Evolutionary conservation across 2,797 vertebrate genomes (phyloP).

Genomic region (Artibeus jamaicensis): DNA sequence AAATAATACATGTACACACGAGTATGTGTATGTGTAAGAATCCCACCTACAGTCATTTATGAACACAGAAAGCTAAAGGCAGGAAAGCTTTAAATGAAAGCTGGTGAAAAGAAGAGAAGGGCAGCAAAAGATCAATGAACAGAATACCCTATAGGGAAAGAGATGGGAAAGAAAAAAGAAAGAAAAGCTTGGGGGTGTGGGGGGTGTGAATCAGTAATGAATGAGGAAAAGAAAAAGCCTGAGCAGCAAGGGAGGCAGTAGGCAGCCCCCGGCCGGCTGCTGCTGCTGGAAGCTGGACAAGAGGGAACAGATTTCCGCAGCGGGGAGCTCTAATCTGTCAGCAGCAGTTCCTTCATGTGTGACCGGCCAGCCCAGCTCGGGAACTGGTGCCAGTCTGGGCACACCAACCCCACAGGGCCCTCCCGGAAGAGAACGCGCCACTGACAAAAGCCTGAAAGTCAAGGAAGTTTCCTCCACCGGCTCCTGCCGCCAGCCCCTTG

Average conservation of each 20-base stretch:
- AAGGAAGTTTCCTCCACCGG: neutral
- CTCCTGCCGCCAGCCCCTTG: neutral
- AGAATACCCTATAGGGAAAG: conserved; percentile 12
- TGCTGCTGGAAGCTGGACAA: conserved; percentile 74
- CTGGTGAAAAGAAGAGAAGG: conserved; percentile 43
- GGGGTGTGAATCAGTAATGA: neutral
- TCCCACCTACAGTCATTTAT: neutral
- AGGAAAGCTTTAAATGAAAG: neutral
- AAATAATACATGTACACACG: neutral
- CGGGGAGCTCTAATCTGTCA: conserved; percentile 75
- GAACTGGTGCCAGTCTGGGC: conserved; percentile 58
- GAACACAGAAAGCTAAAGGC: neutral
- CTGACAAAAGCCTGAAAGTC: conserved; percentile 64
- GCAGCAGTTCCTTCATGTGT: conserved; percentile 50
- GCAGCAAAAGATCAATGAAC: conserved; percentile 47
- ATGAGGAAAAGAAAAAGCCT: neutral
- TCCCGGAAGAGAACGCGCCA: conserved; percentile 40
- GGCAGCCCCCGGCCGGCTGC: conserved; percentile 60
- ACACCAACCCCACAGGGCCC: neutral
- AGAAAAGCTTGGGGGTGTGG: neutral
- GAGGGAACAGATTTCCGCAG: conserved; percentile 80
- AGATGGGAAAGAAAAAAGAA: conserved; percentile 42
- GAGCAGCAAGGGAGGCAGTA: neutral
- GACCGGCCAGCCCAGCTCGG: conserved; percentile 67
- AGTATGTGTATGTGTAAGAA: neutral